A percentile compares a stretch with the other conserved stretches of the same genome.
phyloP scores from a whole-genome alignment of 1,140 invertebrate species.

The Platorchestia sp. region DNA sequence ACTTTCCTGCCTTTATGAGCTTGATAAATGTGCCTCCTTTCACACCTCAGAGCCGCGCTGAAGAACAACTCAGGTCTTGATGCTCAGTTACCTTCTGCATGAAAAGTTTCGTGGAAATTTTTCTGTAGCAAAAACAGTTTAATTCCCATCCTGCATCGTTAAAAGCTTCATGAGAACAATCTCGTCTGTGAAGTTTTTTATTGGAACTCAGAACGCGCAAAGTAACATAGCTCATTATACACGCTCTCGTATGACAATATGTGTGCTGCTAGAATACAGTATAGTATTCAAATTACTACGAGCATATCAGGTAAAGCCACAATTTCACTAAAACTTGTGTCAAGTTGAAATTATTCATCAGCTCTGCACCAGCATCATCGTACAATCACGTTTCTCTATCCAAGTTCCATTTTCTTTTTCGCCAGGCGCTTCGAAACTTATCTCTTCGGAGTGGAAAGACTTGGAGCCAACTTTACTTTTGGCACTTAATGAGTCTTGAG shows the following conservation, averaged over 20 bases:
- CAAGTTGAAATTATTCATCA: background rate
- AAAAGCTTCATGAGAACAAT: background rate
- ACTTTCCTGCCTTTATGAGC: background rate
- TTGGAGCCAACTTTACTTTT: background rate
- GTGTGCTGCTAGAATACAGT: background rate
- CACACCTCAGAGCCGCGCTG: background rate
- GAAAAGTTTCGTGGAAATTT: background rate
- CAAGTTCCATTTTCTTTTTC: background rate
- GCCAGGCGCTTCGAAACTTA: background rate
- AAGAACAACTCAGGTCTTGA: background rate
- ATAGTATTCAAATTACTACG: background rate
- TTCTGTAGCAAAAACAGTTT: background rate
- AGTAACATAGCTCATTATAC: background rate
- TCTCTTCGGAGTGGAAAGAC: slow-evolving; percentile 1
- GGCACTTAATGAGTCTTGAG: slow-evolving; percentile 27
- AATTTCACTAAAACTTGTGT: background rate
- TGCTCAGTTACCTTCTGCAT: background rate
- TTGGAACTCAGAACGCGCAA: background rate
- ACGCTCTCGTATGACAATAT: background rate
- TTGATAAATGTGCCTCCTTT: background rate
- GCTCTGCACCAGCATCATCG: background rate
- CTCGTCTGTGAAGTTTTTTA: background rate
- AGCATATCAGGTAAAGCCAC: background rate
- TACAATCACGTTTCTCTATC: background rate
- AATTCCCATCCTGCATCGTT: background rate